These are phyloP conservation scores for Anadara kagoshimensis DNA, from an alignment of 1,140 invertebrate genomes.

Conservation along the genomic window DNA sequence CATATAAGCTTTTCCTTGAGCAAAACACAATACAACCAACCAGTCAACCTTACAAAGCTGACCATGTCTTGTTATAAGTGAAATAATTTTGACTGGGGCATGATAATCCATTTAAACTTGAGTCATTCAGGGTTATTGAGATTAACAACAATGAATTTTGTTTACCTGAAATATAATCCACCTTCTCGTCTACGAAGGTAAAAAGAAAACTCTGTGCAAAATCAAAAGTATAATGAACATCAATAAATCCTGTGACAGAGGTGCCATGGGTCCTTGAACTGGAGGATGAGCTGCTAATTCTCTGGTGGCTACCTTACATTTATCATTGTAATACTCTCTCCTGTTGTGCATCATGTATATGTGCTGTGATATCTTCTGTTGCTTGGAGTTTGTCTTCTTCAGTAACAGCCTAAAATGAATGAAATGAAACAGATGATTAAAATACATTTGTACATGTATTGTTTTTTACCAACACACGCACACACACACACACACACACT, in stretches of 20 bases:
- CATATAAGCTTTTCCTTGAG: not conserved
- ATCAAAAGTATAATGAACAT: slow-evolving; percentile 16
- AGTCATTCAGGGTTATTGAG: no score
- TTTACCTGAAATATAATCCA: slow-evolving; percentile 4
- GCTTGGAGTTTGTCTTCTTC: slow-evolving; percentile 14
- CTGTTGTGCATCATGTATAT: not conserved
- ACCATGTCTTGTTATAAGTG: not conserved
- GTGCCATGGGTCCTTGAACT: not conserved
- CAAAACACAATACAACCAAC: not conserved
- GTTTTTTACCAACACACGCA: no score
- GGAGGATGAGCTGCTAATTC: not conserved
- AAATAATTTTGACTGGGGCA: not conserved
- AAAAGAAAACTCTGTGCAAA: slow-evolving; percentile 3
- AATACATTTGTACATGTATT: no score
- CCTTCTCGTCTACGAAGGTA: slow-evolving; percentile 10
- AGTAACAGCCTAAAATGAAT: not conserved
- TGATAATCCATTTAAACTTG: slow-evolving; percentile 1
- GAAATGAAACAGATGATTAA: no score
- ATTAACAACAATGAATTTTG: no score
- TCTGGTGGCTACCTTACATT: not conserved
- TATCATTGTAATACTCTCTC: not conserved
- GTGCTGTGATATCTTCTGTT: not conserved
- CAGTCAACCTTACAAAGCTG: not conserved
- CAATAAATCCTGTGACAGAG: not conserved
- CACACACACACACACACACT: no score